Conservation (phyloP, 1,140 invertebrate species). For the Drosophila watanabei region DNA sequence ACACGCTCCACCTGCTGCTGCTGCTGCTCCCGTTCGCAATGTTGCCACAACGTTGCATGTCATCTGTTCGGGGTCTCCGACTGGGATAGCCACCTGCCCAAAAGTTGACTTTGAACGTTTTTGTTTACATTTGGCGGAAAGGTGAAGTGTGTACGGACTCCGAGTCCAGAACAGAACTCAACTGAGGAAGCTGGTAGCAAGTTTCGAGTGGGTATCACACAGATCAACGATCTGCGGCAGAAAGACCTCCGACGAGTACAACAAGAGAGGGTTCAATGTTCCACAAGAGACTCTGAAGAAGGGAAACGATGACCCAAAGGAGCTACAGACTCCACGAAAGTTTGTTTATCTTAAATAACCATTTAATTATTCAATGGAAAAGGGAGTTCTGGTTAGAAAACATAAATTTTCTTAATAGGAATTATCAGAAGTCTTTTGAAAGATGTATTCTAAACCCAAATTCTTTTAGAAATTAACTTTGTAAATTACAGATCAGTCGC, state of each 20-base stretch:
- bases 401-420: neutral
- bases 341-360: neutral
- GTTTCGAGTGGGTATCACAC: constrained; percentile 71
- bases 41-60: constrained; percentile 56
- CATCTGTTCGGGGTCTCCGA: constrained; percentile 44
- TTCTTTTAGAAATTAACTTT: neutral
- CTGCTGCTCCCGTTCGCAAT: constrained; percentile 3
- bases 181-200: constrained; percentile 71
- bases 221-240: constrained; percentile 68
- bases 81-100: constrained; percentile 58
- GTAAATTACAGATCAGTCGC: neutral
- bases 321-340: neutral
- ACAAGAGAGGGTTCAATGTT: constrained; percentile 44
- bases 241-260: constrained; percentile 25
- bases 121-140: constrained; percentile 54
- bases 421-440: neutral
- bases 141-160: constrained; percentile 47
- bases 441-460: neutral
- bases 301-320: constrained; percentile 31
- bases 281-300: constrained; percentile 12
- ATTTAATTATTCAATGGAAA: neutral
- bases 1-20: constrained; percentile 19
- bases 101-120: constrained; percentile 56
- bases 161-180: constrained; percentile 18
- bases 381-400: neutral